Conservation (phyloP, 2,113 vertebrate species). For the Mustelus asterias region DNA sequence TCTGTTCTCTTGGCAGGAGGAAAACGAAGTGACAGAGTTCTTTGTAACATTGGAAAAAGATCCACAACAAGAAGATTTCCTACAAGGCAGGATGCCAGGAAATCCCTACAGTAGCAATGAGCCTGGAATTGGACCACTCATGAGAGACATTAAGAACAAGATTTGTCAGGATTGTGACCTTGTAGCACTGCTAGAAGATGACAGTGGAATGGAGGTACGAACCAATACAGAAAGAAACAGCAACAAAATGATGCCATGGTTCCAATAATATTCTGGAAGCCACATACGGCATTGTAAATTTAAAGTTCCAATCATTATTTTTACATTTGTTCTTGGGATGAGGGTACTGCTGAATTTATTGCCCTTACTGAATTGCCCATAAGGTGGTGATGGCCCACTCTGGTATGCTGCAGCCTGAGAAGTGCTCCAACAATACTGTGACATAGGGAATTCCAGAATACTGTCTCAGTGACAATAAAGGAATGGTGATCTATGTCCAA, state of each 20-base stretch:
- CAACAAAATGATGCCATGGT: not conserved
- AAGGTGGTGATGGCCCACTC: not conserved
- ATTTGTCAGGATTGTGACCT: constrained; percentile 98
- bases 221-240: not conserved
- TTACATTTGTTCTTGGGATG: not conserved
- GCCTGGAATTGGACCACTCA: constrained; percentile 88
- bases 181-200: constrained; percentile 92
- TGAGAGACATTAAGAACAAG: constrained; percentile 99
- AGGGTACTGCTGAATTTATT: not conserved
- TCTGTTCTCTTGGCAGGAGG: constrained; percentile 65
- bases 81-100: constrained; percentile 96
- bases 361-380: not conserved
- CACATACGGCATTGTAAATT: not conserved
- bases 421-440: not conserved
- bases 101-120: constrained; percentile 97
- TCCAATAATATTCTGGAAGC: not conserved
- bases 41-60: constrained; percentile 97
- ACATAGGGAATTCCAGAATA: not conserved
- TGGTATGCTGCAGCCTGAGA: not conserved
- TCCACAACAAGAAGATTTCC: constrained; percentile 96
- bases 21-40: constrained; percentile 98
- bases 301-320: not conserved
- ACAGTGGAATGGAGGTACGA: constrained; percentile 95
- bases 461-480: not conserved
- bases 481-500: not conserved